Conservation (phyloP, 92 coral and sea anemone genomes). For the Epizoanthus rinbou region DNA sequence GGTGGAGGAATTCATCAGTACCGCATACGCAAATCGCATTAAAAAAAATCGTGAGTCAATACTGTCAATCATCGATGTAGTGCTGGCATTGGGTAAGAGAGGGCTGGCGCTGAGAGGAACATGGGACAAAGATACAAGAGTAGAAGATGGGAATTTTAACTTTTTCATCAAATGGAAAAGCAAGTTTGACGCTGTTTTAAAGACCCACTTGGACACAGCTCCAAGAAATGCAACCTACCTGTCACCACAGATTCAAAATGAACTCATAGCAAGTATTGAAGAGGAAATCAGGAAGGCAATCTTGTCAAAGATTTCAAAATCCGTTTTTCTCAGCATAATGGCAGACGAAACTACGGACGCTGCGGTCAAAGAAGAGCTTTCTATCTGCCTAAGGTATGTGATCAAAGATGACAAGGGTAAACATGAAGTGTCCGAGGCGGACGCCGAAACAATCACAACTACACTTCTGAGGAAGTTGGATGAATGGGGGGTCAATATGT, state of each 20-base stretch:
- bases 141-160: constrained; percentile 51
- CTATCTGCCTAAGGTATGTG: constrained; percentile 54
- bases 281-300: constrained; percentile 44
- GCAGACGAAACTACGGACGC: constrained; percentile 56
- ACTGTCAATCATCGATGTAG: constrained; percentile 51
- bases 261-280: constrained; percentile 42
- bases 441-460: constrained; percentile 46
- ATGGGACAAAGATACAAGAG: constrained; percentile 33
- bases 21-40: constrained; percentile 40
- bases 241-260: constrained; percentile 47
- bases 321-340: constrained; percentile 48
- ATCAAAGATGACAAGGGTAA: constrained; percentile 41
- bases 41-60: constrained; percentile 42
- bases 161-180: constrained; percentile 45
- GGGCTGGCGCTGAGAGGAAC: constrained; percentile 50
- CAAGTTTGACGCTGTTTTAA: constrained; percentile 44
- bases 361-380: constrained; percentile 46
- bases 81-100: constrained; percentile 31
- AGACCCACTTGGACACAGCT: constrained; percentile 52
- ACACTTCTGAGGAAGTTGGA: constrained; percentile 32
- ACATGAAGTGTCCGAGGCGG: constrained; percentile 50
- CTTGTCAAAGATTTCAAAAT: constrained; percentile 36
- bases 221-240: constrained; percentile 53
- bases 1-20: no score
- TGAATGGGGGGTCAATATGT: constrained; percentile 23